Evolutionary conservation across 1,140 invertebrate species (phyloP).

Genomic region (Wasmannia auropunctata): DNA sequence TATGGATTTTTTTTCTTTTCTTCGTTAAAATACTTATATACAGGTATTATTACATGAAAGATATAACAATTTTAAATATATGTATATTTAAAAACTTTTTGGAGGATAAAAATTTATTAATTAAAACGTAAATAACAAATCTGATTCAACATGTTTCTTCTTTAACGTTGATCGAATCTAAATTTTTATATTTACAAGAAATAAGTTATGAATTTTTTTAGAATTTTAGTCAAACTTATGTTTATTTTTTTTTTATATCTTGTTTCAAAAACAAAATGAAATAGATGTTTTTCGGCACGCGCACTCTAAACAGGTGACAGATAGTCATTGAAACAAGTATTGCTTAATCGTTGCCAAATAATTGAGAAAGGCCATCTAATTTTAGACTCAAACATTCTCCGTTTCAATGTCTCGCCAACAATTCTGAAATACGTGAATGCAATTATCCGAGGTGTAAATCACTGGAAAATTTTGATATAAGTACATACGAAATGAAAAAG

Average conservation of each 20-base stretch:
- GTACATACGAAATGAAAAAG: background rate
- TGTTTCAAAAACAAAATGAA: background rate
- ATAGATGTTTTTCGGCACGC: background rate
- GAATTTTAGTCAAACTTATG: background rate
- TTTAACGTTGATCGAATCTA: background rate
- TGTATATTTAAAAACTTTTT: background rate
- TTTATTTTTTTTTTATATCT: background rate
- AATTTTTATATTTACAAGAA: background rate
- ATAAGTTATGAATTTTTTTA: background rate
- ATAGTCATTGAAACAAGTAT: slow-evolving; percentile 30
- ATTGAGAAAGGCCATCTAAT: slow-evolving; percentile 61
- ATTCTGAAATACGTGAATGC: background rate
- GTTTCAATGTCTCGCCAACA: slow-evolving; percentile 38
- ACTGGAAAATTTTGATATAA: background rate
- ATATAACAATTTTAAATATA: background rate
- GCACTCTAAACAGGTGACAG: background rate
- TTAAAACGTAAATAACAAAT: background rate
- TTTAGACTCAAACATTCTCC: slow-evolving; percentile 43
- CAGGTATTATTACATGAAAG: background rate
- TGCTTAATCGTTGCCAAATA: slow-evolving; percentile 49
- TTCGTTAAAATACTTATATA: background rate
- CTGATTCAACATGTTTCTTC: background rate
- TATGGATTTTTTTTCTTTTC: background rate
- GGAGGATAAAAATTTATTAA: slow-evolving; percentile 4
- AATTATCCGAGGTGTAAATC: background rate